Base-by-base conservation (phyloP, 2,888 invertebrate genomes). In the Drosophila koepferae region DNA sequence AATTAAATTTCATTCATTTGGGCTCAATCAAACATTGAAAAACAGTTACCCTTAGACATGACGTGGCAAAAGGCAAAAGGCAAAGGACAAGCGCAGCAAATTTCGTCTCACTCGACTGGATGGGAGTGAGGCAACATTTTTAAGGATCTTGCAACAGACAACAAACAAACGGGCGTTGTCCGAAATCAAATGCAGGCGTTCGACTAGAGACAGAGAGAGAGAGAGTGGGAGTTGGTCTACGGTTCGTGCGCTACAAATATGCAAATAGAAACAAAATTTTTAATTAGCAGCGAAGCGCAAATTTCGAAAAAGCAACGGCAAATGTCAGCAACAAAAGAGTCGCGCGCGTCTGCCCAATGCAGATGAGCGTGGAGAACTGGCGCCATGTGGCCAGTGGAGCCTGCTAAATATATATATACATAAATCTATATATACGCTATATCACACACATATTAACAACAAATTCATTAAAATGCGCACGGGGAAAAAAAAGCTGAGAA, bases 271-370 rank as follows among this genome's bases (percentile, higher is more conserved):
- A 84, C 85, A 89, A 85, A 89, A 85, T 89, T 87, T 87, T 87
- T 87, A 87, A 87, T 87, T 87, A 87, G 87, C 90, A 90, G 63
- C 89, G 80, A 85, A 67, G 90, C 90, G 90, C 88, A 87, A 90
- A 87, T 89, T 85, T 89, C 56, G 77, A 65, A 72, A 72, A 63
- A 59, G 66, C 80, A 75, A 51, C 71, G 72, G 68, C 74, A 88
- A 86, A 82, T 85, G 85, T 89, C 85, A 85, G 90, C 83, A 85
- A 85, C 85, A 85, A 85, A 85, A 82, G 85, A 83, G 87, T 76
- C 68, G 63, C 70, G 36, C 43, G 16, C 70, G 36, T 38, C 10
- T 58, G 44, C 44, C 49, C 31, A 44, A 58, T 44, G 18, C 16
- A 31, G 84, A 63, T 41, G 75, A 59, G 81, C 80, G 65, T 82